Percentiles rank a stretch among this genome's conserved stretches.
phyloP scores from a whole-genome alignment of 2,797 vertebrate species.

The Bovichtus diacanthus region DNA sequence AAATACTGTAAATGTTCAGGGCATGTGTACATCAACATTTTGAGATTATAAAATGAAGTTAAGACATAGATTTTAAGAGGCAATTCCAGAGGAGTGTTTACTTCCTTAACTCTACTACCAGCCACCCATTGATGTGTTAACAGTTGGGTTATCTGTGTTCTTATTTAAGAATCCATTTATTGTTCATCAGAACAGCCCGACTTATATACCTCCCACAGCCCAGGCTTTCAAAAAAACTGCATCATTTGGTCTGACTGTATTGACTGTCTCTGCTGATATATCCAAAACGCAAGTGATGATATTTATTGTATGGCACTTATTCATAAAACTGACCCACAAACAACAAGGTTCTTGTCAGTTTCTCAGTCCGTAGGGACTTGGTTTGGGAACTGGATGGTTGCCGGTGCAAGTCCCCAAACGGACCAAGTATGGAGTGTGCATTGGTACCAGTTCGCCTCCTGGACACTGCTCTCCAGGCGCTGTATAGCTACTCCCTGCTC shows the following conservation, averaged over 20 bases:
- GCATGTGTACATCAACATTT: background rate
- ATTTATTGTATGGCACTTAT: background rate
- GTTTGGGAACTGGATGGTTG: too few relatives aligned
- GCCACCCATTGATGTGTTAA: background rate
- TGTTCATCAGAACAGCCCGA: background rate
- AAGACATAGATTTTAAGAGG: background rate
- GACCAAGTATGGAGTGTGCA: too few relatives aligned
- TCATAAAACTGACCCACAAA: background rate
- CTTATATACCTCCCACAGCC: too few relatives aligned
- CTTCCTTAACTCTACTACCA: background rate
- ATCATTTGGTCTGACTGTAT: background rate
- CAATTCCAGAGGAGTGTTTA: conserved; percentile 5
- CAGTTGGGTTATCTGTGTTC: background rate
- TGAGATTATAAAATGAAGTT: background rate
- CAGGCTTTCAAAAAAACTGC: background rate
- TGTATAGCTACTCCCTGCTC: too few relatives aligned
- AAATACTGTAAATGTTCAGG: background rate
- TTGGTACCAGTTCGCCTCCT: too few relatives aligned
- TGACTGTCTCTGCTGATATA: conserved; percentile 1
- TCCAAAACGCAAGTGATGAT: background rate
- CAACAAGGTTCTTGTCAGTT: background rate
- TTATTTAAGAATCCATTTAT: background rate
- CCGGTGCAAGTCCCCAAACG: too few relatives aligned
- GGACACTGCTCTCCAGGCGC: too few relatives aligned
- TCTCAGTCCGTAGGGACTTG: too few relatives aligned